These are phyloP conservation scores for Myathropa florea DNA, from an alignment of 2,888 invertebrate species.

Conservation along the genomic window DNA sequence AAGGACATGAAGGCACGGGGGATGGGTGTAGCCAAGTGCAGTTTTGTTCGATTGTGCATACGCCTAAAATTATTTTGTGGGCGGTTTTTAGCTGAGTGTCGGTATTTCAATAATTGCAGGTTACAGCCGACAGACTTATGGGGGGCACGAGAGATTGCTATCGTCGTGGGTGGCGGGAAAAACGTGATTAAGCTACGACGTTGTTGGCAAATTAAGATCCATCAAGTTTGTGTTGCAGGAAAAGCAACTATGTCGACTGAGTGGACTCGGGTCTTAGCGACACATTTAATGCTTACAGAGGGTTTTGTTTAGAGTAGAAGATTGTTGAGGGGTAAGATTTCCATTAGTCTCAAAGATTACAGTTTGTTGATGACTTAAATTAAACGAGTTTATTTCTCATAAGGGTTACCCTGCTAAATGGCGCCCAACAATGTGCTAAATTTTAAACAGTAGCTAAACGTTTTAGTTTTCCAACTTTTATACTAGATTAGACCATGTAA, in stretches of 20 bases:
- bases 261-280: too few species aligned
- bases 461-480: too few species aligned
- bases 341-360: too few species aligned
- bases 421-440: too few species aligned
- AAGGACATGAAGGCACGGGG: slow-evolving; percentile 10
- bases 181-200: neutral
- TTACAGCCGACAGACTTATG: slow-evolving; percentile 22
- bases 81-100: slow-evolving; percentile 29
- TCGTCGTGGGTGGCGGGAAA: slow-evolving; percentile 1
- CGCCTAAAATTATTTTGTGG: slow-evolving; percentile 41
- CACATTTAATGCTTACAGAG: too few species aligned
- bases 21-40: neutral
- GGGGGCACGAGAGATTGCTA: slow-evolving; percentile 23
- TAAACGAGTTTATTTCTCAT: too few species aligned
- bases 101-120: slow-evolving; percentile 37
- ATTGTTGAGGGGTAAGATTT: too few species aligned
- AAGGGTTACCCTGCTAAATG: too few species aligned
- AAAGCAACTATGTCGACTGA: neutral
- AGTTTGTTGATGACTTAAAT: too few species aligned
- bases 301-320: too few species aligned
- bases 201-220: neutral
- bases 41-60: slow-evolving; percentile 27
- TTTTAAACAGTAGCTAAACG: too few species aligned
- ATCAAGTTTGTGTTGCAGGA: neutral
- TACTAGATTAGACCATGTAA: too few species aligned